Conservation (phyloP, 1,140 invertebrate genomes). For the Drosophila bocqueti region DNA sequence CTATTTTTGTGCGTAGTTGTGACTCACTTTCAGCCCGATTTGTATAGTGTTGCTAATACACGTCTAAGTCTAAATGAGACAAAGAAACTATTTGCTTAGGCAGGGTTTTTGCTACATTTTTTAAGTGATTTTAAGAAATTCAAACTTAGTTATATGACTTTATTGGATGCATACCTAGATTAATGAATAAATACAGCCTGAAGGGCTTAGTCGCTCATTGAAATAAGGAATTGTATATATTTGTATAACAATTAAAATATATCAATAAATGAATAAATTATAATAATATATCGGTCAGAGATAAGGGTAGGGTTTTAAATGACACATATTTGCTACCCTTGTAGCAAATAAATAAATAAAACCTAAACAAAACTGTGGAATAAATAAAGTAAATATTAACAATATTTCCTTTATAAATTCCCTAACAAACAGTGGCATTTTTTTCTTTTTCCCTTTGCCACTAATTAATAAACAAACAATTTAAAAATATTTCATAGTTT, state of each 20-base stretch:
- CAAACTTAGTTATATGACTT: not conserved
- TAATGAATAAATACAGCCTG: not conserved
- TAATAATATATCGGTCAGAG: too few species aligned
- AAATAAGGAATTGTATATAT: too few species aligned
- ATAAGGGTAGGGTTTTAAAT: too few species aligned
- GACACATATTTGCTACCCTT: too few species aligned
- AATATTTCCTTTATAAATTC: not conserved
- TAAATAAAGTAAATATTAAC: too few species aligned
- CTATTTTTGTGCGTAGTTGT: constrained; percentile 53
- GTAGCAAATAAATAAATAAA: too few species aligned
- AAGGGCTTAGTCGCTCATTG: too few species aligned
- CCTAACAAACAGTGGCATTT: not conserved
- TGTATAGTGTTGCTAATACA: constrained; percentile 14
- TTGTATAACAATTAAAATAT: too few species aligned
- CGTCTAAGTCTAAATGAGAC: constrained; percentile 6
- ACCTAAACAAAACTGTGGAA: too few species aligned
- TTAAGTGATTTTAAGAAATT: not conserved
- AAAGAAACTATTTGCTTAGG: not conserved
- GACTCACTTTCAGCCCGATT: constrained; percentile 43
- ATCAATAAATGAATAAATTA: too few species aligned
- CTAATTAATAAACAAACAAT: not conserved
- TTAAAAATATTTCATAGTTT: not conserved
- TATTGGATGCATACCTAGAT: not conserved
- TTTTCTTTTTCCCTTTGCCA: not conserved
- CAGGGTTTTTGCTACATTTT: not conserved